Conservation (phyloP, 2,888 invertebrate genomes). For the Hypena proboscidalis region DNA sequence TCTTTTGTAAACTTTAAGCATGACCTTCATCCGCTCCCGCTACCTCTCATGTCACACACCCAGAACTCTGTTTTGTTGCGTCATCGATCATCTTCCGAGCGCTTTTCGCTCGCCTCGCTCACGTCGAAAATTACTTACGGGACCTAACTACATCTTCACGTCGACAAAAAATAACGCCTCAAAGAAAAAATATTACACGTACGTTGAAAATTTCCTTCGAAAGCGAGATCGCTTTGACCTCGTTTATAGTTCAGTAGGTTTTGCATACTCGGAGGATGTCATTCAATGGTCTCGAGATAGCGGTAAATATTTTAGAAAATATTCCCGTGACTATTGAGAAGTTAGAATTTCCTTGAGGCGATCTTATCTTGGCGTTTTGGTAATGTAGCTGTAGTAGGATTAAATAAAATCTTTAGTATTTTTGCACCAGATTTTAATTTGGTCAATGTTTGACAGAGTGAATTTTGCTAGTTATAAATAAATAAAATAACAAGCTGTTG, state of each 20-base stretch:
- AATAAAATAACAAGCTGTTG: no score
- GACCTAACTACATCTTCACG: conserved; percentile 58
- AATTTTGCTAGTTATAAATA: no score
- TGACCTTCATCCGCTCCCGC: conserved; percentile 23
- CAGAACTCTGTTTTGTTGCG: conserved; percentile 58
- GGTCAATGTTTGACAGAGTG: no score
- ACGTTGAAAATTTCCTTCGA: conserved; percentile 27
- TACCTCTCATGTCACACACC: conserved; percentile 28
- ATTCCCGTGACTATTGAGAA: no score
- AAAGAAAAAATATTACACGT: conserved; percentile 36
- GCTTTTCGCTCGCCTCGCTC: conserved; percentile 56
- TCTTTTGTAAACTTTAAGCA: no score
- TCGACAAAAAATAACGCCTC: conserved; percentile 49
- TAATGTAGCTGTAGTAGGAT: no score
- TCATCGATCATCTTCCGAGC: conserved; percentile 75
- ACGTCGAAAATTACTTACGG: conserved; percentile 77
- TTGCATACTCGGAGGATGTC: conserved; percentile 29
- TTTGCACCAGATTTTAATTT: no score
- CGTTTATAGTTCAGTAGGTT: conserved; percentile 38
- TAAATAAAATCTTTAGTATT: no score
- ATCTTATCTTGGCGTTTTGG: no score
- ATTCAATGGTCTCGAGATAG: not conserved
- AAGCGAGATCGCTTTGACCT: conserved; percentile 36
- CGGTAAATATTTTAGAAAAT: not conserved
- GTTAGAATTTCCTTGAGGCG: no score